These are phyloP conservation scores for Lepus oiostolus DNA, from an alignment of 2,797 vertebrate genomes.

Conservation along the genomic window DNA sequence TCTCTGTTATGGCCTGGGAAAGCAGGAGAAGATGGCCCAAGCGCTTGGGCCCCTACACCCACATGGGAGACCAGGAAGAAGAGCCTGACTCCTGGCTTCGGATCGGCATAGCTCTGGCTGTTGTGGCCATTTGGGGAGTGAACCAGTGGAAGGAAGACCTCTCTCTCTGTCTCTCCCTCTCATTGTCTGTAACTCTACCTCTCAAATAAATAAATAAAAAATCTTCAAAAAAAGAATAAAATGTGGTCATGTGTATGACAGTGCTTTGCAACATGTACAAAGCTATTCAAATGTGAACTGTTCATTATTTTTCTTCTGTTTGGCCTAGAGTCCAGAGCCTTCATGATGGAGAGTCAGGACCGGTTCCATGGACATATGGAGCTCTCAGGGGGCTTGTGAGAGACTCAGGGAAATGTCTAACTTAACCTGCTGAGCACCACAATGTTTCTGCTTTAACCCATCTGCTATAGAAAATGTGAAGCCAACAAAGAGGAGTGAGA, in stretches of 20 bases:
- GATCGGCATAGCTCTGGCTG: too few relatives aligned
- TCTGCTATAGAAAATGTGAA: conserved; percentile 68
- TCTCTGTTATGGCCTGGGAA: too few relatives aligned
- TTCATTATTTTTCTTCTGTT: conserved; percentile 39
- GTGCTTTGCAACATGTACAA: not conserved
- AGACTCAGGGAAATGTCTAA: conserved; percentile 66
- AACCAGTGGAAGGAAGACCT: too few relatives aligned
- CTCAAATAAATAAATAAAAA: too few relatives aligned
- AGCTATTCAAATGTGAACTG: not conserved
- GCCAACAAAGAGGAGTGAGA: conserved; percentile 35
- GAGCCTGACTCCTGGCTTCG: too few relatives aligned
- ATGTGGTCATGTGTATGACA: not conserved
- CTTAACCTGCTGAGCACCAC: conserved; percentile 55
- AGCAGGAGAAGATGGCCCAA: too few relatives aligned
- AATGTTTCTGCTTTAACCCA: conserved; percentile 67
- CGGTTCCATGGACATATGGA: conserved; percentile 66
- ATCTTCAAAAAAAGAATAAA: not conserved
- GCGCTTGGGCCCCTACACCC: too few relatives aligned
- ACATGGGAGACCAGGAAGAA: too few relatives aligned
- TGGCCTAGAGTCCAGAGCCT: conserved; percentile 19
- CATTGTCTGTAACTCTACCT: too few relatives aligned
- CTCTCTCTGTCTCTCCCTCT: too few relatives aligned
- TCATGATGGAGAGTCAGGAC: conserved; percentile 39
- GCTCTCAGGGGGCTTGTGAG: conserved; percentile 61
- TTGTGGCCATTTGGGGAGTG: too few relatives aligned